Base-by-base conservation (phyloP, 64 coral and sea anemone genomes). In the Actinia tenebrosa region DNA sequence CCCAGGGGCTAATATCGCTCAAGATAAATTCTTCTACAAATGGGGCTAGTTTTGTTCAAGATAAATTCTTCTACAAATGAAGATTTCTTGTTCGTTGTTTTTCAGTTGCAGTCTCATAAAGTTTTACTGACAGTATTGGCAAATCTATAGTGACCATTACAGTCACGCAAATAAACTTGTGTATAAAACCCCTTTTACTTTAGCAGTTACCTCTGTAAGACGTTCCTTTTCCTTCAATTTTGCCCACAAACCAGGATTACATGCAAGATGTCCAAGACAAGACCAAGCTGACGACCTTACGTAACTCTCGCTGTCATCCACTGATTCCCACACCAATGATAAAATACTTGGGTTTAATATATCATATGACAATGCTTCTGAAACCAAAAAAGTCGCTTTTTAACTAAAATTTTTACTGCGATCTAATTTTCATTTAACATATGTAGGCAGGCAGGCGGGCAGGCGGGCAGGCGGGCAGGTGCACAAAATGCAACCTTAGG, bases 241-340 rank as follows among this genome's bases (percentile, higher is more conserved):
- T 64, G 63, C 80, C 91, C 91, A 90, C 83, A 93, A 10, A 52
- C 56, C 26, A 85, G 64, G 27, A 61, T 86, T 55, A 88, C 91
- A 93, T 3, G 69, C 88, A 56, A 93, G 47, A 55, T 83, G 83
- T 43, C 91, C 85, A 87, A 93, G 79, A 5, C 87, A 43, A 13
- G 19, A 88, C 37, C 89, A 45, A 50, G 91, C 94, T 54, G 91
- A 93, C 15, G 94, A 87, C 46, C 94, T 91, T 15, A 93, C 94
- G 26, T 90, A 96, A 15, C 94, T 96, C 20, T 96, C 88, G 27
- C 68, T 72, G 25, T 96, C 94, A 77, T 78, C 78, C 44, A 88
- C 75, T 42, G 91, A 81, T 87, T 87, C 84, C 89, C 84, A 91
- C 59, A 66, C 85, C 54, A 56, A 64, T 30, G 69, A 75, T 18